Base-by-base conservation (phyloP, 2,888 invertebrate genomes). In the Chrysopilus asiliformis region DNA sequence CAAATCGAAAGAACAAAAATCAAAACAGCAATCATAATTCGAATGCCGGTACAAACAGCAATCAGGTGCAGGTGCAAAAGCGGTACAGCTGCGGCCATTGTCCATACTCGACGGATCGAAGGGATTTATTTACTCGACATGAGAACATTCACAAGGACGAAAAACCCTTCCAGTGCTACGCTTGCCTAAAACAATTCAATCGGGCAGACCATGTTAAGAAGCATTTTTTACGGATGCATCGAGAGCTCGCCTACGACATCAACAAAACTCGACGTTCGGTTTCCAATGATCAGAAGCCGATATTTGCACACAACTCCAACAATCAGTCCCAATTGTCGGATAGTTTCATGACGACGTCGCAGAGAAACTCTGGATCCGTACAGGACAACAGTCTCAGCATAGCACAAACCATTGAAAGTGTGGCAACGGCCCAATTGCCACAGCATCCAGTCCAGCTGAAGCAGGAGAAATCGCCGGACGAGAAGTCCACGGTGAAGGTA, bases 131-230 rank as follows among this genome's bases (percentile, higher is more conserved):
- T 63, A 87, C 87, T 26, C 74, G 90, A 22, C 90, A 91, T 61
- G 89, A 90, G 65, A 90, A 89, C 59, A 91, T 90, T 45, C 91
- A 91, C 57, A 76, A 87, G 49, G 87, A 87, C 57, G 89, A 90
- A 57, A 90, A 91, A 57, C 90, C 90, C 5, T 91, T 90, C 58
- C 86, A 89, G 57, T 91, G 90, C 61, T 90, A 90, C 58, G 79
- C 89, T 20, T 90, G 90, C 57, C 77, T 81, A 57, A 89, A 90
- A 62, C 86, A 89, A 59, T 91, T 91, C 66, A 91, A 90, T 62
- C 72, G 90, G 34, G 90, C 90, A 25, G 90, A 91, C 62, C 90
- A 91, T 58, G 90, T 91, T 30, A 91, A 91, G 64, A 91, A 91
- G 55, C 90, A 91, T 61, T 90, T 90, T 53, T 67, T 87, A 46